Percentiles rank a stretch among this genome's conserved stretches.
Conservation (phyloP, 2,113 vertebrate species). For the Megaptera novaeangliae region DNA sequence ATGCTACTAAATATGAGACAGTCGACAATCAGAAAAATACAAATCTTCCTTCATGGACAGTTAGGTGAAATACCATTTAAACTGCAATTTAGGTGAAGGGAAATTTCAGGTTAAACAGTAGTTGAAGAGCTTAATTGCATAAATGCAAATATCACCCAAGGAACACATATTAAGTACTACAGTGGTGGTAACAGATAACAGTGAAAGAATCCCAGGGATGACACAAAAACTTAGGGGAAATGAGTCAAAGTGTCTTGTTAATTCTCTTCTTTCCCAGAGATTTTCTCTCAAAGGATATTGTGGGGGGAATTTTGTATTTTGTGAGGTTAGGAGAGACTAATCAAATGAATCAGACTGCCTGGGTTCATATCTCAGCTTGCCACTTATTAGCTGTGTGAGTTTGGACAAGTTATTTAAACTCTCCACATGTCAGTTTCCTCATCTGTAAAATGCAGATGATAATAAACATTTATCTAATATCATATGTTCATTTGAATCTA, state of each 20-base stretch:
- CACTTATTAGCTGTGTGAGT: neutral
- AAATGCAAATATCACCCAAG: conserved; percentile 1
- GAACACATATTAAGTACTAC: neutral
- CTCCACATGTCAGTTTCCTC: neutral
- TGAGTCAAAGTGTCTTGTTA: neutral
- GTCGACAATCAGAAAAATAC: conserved; percentile 16
- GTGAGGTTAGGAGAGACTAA: neutral
- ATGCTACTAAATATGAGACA: conserved; percentile 29
- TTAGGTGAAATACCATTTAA: conserved; percentile 28
- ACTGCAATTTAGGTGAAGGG: neutral
- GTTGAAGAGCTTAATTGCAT: conserved; percentile 1
- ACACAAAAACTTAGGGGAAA: neutral
- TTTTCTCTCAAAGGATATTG: neutral
- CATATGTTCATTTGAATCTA: neutral
- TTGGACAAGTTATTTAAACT: conserved; percentile 1
- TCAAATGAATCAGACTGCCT: neutral
- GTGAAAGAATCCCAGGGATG: neutral
- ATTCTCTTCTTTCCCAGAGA: neutral
- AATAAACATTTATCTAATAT: neutral
- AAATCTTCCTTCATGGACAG: neutral
- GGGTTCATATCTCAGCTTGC: neutral
- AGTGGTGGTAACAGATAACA: neutral
- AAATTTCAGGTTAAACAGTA: neutral
- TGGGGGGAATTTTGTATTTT: neutral
- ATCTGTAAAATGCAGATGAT: neutral